Conservation (phyloP, 2,113 vertebrate genomes). For the Daubentonia madagascariensis region DNA sequence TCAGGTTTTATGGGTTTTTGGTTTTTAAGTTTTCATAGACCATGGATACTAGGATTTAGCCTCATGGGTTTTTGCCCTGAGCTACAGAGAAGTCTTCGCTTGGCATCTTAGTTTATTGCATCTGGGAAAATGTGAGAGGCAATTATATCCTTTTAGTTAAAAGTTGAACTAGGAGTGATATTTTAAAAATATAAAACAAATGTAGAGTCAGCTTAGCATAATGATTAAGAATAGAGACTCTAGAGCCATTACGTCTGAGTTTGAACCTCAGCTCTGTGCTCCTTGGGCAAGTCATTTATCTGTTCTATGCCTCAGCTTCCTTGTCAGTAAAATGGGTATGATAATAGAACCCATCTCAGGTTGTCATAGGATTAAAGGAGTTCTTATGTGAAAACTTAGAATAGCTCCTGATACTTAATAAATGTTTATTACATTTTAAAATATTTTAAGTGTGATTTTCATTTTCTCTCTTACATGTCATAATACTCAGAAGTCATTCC, state of each 20-base stretch:
- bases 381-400: neutral
- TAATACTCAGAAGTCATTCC: neutral
- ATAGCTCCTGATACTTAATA: neutral
- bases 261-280: neutral
- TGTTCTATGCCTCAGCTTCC: neutral
- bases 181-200: slow-evolving; percentile 24
- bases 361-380: neutral
- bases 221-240: neutral
- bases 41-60: neutral
- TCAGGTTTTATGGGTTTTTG: neutral
- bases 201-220: neutral
- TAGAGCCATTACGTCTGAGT: neutral
- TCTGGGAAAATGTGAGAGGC: neutral
- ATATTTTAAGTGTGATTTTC: neutral
- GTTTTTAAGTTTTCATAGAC: neutral
- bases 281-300: neutral
- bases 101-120: neutral
- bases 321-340: neutral
- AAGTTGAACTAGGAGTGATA: neutral
- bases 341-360: neutral
- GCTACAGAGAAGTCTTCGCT: neutral
- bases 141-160: neutral
- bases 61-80: neutral
- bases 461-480: neutral
- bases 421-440: neutral